phyloP scores from a whole-genome alignment of 2,113 vertebrate species.

The Centropus bengalensis region DNA sequence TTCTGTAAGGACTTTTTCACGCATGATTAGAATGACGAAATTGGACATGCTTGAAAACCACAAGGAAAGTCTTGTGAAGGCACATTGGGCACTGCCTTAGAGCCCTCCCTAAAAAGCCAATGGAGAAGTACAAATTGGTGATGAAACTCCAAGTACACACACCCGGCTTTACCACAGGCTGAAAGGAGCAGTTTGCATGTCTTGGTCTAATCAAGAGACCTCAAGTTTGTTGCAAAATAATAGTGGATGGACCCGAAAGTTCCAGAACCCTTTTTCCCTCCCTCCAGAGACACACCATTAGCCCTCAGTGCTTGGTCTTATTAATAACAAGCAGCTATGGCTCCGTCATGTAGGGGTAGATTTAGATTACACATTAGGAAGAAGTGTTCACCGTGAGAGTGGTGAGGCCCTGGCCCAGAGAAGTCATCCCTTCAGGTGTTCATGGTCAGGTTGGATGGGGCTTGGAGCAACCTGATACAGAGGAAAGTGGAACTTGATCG shows the following conservation, averaged over 20 bases:
- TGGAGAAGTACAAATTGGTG: background rate
- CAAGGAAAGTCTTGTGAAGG: background rate
- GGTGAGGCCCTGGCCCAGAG: too few relatives aligned
- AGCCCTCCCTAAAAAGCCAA: background rate
- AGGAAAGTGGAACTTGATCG: too few relatives aligned
- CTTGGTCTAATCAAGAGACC: background rate
- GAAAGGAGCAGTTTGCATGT: background rate
- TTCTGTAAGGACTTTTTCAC: background rate
- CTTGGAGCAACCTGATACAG: too few relatives aligned
- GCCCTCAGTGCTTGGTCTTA: background rate
- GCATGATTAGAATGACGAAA: background rate
- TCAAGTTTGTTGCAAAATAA: background rate
- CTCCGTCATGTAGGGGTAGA: too few relatives aligned
- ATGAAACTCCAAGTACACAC: background rate
- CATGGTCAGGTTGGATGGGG: too few relatives aligned
- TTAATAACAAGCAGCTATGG: background rate
- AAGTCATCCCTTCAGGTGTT: too few relatives aligned
- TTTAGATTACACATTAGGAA: too few relatives aligned
- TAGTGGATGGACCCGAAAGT: background rate
- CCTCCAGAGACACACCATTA: background rate
- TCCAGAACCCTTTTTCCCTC: background rate
- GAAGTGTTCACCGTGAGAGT: too few relatives aligned
- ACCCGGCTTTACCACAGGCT: background rate
- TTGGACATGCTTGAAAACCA: background rate
- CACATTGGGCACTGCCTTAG: background rate